Conservation (phyloP, 2,797 vertebrate species). For the Hylomyscus alleni region DNA sequence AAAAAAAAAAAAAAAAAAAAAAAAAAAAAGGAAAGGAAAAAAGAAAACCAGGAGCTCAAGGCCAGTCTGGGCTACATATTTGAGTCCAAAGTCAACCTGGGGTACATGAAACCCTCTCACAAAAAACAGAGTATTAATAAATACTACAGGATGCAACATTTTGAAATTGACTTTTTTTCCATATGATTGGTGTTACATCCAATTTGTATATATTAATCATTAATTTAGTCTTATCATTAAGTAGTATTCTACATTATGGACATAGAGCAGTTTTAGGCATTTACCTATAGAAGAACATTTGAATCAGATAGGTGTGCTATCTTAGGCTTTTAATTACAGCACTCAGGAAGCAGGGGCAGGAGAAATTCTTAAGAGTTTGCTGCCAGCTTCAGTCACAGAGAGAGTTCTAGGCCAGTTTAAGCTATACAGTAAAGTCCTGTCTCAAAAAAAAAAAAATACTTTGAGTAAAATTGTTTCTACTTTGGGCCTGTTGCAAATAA, state of each 20-base stretch:
- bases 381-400: neutral
- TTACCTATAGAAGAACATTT: neutral
- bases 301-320: neutral
- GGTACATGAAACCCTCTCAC: neutral
- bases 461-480: neutral
- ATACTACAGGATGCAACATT: neutral
- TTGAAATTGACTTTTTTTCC: neutral
- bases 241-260: neutral
- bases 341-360: neutral
- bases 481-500: neutral
- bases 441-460: neutral
- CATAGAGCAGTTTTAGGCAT: neutral
- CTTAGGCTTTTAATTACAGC: neutral
- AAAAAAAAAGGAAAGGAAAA: too few species aligned
- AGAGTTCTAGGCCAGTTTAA: neutral
- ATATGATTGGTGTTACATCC: conserved; percentile 7
- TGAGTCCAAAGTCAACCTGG: neutral
- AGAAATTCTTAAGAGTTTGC: neutral
- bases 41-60: neutral
- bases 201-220: neutral
- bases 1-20: too few species aligned
- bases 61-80: neutral
- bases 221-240: neutral
- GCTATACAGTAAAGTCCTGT: neutral
- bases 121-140: neutral